Base-by-base conservation (phyloP, 23 tunicate species). In the Trididemnum miniatum region DNA sequence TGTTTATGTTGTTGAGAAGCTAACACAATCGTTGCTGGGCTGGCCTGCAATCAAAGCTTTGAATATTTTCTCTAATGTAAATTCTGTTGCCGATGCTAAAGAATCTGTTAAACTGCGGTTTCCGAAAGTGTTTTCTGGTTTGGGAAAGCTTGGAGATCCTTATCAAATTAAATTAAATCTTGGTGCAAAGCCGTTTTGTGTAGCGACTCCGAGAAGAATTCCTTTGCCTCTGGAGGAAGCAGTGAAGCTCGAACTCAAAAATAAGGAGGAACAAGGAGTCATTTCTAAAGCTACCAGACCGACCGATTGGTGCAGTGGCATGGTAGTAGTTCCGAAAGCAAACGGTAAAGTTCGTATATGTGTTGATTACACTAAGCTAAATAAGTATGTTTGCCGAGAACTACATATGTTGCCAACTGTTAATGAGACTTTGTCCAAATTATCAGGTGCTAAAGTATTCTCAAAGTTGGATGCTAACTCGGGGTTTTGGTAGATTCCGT, bases 401-500 rank as follows among this genome's bases (percentile, higher is more conserved):
- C n/a, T 82, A 27, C 20, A 9, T 3, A 78, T 78, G 35, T 31
- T 78, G 24, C 82, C 82, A 3, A 83, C 82, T 30, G 87, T 83
- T 15, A 82, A 72, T 32, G 71, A 72, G 5, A 38, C 87, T 28
- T 32, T 78, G 35, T 34, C 82, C 2, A 74, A 72, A 51, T 39
- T 62, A 7, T 74, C 54, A 2, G 38, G 25, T 5, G 82, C 63
- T 30, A 35, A 77, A 77, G 54, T 35, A 1, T 75, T 71, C 51
- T 76, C 83, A 1, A 76, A 83, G 30, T 32, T 83, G 27, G 87
- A 83, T 35, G 72, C 83, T 1, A 84, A 84, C 35, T 84, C 82
- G 20, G 88, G 88, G 22, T 76, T 84, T 76, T 84, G 78, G 63
- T 72, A 84, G 75, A 57, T 84, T 9, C 82, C 79, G 1, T 18